A percentile compares a stretch with the other conserved stretches of the same genome.
These are phyloP conservation scores for Fragum fragum DNA, from an alignment of 2,888 invertebrate species.

Conservation along the genomic window DNA sequence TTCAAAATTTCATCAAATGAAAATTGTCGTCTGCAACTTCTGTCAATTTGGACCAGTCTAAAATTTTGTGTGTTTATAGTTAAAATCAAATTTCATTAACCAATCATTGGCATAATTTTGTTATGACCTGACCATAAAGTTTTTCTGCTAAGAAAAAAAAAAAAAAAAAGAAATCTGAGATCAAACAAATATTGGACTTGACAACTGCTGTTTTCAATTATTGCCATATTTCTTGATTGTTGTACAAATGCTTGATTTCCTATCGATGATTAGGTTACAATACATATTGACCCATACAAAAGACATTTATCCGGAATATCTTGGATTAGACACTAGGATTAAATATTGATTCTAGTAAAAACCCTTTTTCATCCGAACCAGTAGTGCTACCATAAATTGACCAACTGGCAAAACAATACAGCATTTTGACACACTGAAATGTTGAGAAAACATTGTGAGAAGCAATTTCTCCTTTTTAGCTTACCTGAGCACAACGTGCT, in stretches of 20 bases:
- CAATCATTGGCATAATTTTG: neutral
- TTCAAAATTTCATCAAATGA: too few relatives aligned
- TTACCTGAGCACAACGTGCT: too few relatives aligned
- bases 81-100: too few relatives aligned
- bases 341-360: conserved; percentile 15
- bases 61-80: too few relatives aligned
- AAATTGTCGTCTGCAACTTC: too few relatives aligned
- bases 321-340: conserved; percentile 20
- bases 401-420: too few relatives aligned
- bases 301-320: conserved; percentile 34
- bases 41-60: too few relatives aligned
- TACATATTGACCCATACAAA: conserved; percentile 29
- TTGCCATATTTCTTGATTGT: conserved; percentile 21
- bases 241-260: conserved; percentile 31
- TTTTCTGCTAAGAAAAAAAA: neutral
- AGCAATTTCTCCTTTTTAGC: too few relatives aligned
- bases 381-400: too few relatives aligned
- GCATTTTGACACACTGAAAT: too few relatives aligned
- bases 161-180: conserved; percentile 4
- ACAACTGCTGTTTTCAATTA: conserved; percentile 28
- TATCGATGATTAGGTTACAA: conserved; percentile 18
- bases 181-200: conserved; percentile 20
- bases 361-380: neutral
- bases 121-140: too few relatives aligned
- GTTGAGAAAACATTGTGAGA: too few relatives aligned